These are phyloP conservation scores for Thyatira batis DNA, from an alignment of 2,888 invertebrate species.

Conservation along the genomic window DNA sequence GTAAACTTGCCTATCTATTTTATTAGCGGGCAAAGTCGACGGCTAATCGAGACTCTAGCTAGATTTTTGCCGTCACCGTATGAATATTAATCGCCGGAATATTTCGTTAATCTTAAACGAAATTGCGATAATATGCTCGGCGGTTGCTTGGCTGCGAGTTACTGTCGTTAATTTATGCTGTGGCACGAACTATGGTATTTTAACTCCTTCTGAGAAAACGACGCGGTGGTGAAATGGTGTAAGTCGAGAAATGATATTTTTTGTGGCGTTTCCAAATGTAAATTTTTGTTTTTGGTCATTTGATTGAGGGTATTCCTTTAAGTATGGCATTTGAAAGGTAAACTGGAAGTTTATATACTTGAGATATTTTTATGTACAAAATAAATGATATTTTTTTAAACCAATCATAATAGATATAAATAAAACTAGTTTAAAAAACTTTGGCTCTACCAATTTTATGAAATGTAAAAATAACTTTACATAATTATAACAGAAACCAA, in stretches of 20 bases:
- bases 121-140: slow-evolving; percentile 78
- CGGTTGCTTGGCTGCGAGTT: slow-evolving; percentile 72
- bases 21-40: not conserved
- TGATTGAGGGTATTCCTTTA: too few species aligned
- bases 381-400: too few species aligned
- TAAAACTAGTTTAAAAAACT: too few species aligned
- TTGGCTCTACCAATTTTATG: too few species aligned
- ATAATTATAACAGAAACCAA: too few species aligned
- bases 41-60: slow-evolving; percentile 59
- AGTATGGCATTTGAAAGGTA: too few species aligned
- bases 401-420: too few species aligned
- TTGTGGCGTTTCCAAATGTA: not conserved
- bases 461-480: too few species aligned
- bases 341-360: too few species aligned
- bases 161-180: slow-evolving; percentile 76
- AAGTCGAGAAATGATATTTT: slow-evolving; percentile 31
- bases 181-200: slow-evolving; percentile 80
- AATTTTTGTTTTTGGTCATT: not conserved
- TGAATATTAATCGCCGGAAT: slow-evolving; percentile 71
- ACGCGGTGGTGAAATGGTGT: slow-evolving; percentile 17
- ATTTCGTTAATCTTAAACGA: slow-evolving; percentile 78
- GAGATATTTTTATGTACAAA: too few species aligned
- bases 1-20: not conserved
- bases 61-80: slow-evolving; percentile 50
- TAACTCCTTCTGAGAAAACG: slow-evolving; percentile 76